Evolutionary conservation across 2,888 invertebrate species (phyloP).

Genomic region (Beris chalybata): DNA sequence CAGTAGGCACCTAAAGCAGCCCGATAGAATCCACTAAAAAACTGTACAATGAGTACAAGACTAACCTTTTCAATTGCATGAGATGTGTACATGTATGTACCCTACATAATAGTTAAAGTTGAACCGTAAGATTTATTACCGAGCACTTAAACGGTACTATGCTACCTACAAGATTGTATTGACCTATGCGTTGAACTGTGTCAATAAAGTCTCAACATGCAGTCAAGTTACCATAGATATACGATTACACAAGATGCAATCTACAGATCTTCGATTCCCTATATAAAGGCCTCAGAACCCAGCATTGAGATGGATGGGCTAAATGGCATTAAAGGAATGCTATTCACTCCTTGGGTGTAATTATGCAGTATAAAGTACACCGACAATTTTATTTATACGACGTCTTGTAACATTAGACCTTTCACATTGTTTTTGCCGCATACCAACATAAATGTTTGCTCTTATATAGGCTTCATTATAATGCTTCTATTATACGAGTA

Average conservation of each 20-base stretch:
- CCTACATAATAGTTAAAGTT: not conserved
- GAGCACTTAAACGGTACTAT: slow-evolving; percentile 28
- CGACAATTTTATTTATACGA: slow-evolving; percentile 31
- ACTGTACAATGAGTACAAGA: too few species aligned
- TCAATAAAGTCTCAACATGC: slow-evolving; percentile 8
- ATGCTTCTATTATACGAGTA: slow-evolving; percentile 13
- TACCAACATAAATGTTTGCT: slow-evolving; percentile 3
- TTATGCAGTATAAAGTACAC: slow-evolving; percentile 34
- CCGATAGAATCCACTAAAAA: too few species aligned
- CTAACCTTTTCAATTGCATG: too few species aligned
- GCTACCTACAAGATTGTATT: slow-evolving; percentile 30
- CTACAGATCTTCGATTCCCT: slow-evolving; percentile 1
- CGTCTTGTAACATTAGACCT: slow-evolving; percentile 10
- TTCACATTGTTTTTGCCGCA: slow-evolving; percentile 22
- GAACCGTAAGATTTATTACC: slow-evolving; percentile 15
- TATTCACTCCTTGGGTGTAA: slow-evolving; percentile 32
- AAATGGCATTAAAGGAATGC: slow-evolving; percentile 23
- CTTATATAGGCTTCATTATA: slow-evolving; percentile 1
- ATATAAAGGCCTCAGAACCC: not conserved
- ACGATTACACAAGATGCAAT: slow-evolving; percentile 9
- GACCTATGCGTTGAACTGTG: slow-evolving; percentile 28
- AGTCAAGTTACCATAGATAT: slow-evolving; percentile 1
- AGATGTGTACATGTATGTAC: too few species aligned
- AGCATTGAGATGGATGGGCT: slow-evolving; percentile 13
- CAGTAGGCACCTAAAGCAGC: too few species aligned